A percentile compares a stretch with the other conserved stretches of the same genome.
Conservation (phyloP, 2,113 vertebrate species). For the Cyanocitta stelleri region DNA sequence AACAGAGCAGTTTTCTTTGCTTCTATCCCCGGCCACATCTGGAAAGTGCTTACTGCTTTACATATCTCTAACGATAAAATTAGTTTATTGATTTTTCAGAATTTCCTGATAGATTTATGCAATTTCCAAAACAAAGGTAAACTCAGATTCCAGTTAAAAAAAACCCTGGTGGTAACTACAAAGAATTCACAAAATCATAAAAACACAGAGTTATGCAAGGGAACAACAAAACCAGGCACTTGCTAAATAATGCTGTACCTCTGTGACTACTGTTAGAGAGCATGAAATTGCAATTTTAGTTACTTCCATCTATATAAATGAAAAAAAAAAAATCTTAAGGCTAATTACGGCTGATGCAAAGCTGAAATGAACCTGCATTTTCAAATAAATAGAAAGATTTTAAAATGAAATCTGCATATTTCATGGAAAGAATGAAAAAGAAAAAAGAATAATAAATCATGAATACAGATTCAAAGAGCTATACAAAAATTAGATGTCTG, state of each 20-base stretch:
- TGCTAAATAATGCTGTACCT: conserved; percentile 15
- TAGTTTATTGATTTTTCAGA: conserved; percentile 87
- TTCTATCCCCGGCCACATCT: conserved; percentile 81
- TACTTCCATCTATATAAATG: background rate
- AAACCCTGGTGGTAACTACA: conserved; percentile 55
- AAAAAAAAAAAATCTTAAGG: background rate
- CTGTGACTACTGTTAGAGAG: background rate
- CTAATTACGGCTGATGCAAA: conserved; percentile 3
- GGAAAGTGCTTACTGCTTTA: conserved; percentile 82
- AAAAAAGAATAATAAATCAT: conserved; percentile 20
- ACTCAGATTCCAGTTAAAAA: conserved; percentile 52
- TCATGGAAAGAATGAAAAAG: conserved; percentile 38
- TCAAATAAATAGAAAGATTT: conserved; percentile 53
- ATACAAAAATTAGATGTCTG: background rate
- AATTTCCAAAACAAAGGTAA: conserved; percentile 78
- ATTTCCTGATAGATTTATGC: conserved; percentile 81
- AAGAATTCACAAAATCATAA: conserved; percentile 69
- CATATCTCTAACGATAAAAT: conserved; percentile 82
- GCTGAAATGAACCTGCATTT: conserved; percentile 42
- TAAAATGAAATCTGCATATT: conserved; percentile 22
- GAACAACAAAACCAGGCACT: background rate
- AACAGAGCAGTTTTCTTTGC: conserved; percentile 81
- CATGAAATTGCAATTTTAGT: conserved; percentile 6
- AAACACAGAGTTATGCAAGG: background rate
- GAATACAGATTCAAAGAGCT: background rate